Evolutionary conservation across 2,888 invertebrate species (phyloP).

Genomic region (Pogonocherus hispidulus): DNA sequence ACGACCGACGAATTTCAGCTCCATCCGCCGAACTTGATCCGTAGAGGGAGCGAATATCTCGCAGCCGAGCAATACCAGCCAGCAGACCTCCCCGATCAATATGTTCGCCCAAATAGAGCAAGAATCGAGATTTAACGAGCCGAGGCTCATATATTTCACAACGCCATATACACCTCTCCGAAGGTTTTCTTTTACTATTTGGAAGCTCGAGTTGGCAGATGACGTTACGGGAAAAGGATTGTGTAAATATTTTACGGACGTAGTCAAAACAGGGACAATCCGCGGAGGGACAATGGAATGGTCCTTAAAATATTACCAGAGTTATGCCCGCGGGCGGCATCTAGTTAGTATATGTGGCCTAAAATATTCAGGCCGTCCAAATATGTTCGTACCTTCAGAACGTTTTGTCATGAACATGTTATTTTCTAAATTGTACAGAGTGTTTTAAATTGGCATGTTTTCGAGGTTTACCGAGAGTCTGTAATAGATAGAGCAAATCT

Average conservation of each 20-base stretch:
- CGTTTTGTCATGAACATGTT: too few species aligned
- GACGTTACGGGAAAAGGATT: conserved; percentile 6
- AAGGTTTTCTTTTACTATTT: conserved; percentile 30
- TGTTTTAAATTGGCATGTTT: too few species aligned
- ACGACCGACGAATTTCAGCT: conserved; percentile 1
- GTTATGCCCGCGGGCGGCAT: neutral
- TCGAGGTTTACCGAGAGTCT: too few species aligned
- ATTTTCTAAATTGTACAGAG: too few species aligned
- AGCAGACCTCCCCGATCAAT: conserved; percentile 44
- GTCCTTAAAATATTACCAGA: neutral
- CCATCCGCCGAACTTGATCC: conserved; percentile 7
- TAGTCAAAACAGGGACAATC: conserved; percentile 13
- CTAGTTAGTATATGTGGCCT: too few species aligned
- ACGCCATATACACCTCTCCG: conserved; percentile 42
- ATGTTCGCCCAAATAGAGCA: conserved; percentile 47
- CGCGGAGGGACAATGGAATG: neutral
- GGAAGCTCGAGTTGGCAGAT: neutral
- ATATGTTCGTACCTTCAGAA: too few species aligned
- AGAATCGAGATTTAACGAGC: conserved; percentile 47
- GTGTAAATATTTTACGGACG: conserved; percentile 4
- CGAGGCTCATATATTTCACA: conserved; percentile 46
- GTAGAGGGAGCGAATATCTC: conserved; percentile 14
- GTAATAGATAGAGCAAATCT: too few species aligned
- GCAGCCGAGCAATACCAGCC: conserved; percentile 20
- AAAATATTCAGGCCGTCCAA: too few species aligned